phyloP scores from a whole-genome alignment of 1,140 invertebrate species.

The Phymorhynchus buccinoides region DNA sequence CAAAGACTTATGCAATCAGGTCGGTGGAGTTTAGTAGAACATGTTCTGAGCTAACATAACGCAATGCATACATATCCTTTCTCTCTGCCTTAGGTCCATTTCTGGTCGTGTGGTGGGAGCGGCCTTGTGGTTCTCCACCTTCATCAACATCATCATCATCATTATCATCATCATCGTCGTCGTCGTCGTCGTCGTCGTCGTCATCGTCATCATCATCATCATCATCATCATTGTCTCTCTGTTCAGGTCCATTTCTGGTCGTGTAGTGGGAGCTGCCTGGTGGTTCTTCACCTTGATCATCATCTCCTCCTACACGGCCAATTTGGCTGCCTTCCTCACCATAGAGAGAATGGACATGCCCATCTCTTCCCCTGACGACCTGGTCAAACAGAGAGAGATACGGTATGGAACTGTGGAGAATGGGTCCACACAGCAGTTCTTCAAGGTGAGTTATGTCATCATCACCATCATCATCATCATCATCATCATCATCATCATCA shows the following conservation, averaged over 20 bases:
- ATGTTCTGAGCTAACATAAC: no score
- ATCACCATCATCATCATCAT: no score
- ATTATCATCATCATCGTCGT: background rate
- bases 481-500: no score
- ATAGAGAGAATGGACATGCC: constrained; percentile 62
- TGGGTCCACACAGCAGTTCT: constrained; percentile 93
- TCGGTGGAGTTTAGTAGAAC: no score
- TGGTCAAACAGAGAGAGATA: constrained; percentile 91
- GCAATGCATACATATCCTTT: no score
- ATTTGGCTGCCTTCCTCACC: constrained; percentile 68
- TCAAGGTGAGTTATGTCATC: constrained; percentile 89
- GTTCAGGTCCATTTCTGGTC: constrained; percentile 62
- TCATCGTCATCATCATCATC: no score
- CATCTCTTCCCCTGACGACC: constrained; percentile 63
- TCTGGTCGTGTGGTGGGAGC: constrained; percentile 85
- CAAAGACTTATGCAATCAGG: no score
- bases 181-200: background rate
- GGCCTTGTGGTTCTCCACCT: constrained; percentile 74
- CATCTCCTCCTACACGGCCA: constrained; percentile 79
- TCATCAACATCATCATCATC: background rate
- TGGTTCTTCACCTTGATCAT: constrained; percentile 73
- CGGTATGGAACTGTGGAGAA: constrained; percentile 93
- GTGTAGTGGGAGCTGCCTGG: constrained; percentile 90
- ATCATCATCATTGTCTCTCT: no score
- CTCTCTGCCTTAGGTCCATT: constrained; percentile 54